Evolutionary conservation across 2,113 vertebrate species (phyloP).

Genomic region (Ptilonorhynchus violaceus): DNA sequence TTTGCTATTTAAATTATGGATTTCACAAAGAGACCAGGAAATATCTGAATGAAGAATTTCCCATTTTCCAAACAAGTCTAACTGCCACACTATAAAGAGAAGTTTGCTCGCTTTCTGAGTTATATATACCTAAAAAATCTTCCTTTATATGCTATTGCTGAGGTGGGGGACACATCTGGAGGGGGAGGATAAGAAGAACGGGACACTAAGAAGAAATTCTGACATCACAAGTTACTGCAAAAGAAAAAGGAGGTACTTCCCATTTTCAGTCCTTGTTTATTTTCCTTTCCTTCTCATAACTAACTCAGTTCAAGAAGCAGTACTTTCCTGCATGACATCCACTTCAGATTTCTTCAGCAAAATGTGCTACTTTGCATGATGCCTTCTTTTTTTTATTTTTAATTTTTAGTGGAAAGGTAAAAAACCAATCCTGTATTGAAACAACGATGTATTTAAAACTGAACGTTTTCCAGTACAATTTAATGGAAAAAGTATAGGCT

Average conservation of each 20-base stretch:
- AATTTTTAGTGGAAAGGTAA: background rate
- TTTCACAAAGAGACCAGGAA: background rate
- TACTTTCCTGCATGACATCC: background rate
- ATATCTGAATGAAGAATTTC: background rate
- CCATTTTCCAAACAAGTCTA: background rate
- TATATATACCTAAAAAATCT: background rate
- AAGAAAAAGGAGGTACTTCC: background rate
- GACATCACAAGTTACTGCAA: background rate
- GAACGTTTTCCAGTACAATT: constrained; percentile 36
- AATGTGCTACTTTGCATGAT: background rate
- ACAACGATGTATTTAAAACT: constrained; percentile 31
- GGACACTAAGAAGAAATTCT: background rate
- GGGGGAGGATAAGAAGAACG: background rate
- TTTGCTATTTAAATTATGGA: background rate
- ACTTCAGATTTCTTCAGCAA: background rate
- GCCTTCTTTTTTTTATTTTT: background rate
- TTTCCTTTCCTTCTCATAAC: background rate
- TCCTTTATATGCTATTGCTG: background rate
- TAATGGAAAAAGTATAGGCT: constrained; percentile 41
- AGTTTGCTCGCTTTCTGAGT: background rate
- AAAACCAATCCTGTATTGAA: constrained; percentile 13
- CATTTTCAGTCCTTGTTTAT: background rate
- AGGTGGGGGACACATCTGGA: background rate
- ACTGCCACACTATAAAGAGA: background rate
- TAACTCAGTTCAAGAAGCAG: background rate